Base-by-base conservation (phyloP, 2,113 vertebrate species). In the Notothenia coriiceps region DNA sequence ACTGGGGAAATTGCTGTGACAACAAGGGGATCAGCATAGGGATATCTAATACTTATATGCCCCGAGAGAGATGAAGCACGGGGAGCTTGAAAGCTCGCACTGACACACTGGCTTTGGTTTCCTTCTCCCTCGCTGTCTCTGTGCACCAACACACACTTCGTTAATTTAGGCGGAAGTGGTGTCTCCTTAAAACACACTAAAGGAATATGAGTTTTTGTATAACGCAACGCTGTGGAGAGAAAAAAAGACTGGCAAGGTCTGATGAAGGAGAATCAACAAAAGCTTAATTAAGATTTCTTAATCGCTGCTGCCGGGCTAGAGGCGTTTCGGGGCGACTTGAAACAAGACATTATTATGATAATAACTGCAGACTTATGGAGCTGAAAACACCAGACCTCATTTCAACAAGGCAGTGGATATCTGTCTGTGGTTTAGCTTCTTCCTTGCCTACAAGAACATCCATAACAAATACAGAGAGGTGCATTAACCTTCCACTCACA, bases 241-340 rank as follows among this genome's bases (percentile, higher is more conserved):
- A 75, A 77, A 67, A 89, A 85, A 82, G n/a, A 35, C 29, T 84
- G 82, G 84, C 83, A 94, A 94, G 92, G 92, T 94, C 93, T 92
- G 86, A 91, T 94, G 86, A 94, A 93, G 93, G 94, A 92, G 87
- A 95, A 88, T 84, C 74, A 87, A 91, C 90, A 93, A 90, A 92
- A 93, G 86, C 93, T 91, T 94, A 94, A 95, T 95, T 95, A 94
- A 95, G 88, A 94, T 93, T 93, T 91, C 77, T 87, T 94, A 93
- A 94, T 94, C 91, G 82, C 77, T 62, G 87, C 88, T 85, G 83
- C 91, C 70, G 75, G 50, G 91, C 93, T 93, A 46, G 79, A 90
- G 90, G 93, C 92, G 65, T 91, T 93, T 82, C 70, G 85, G 90
- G 88, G 80, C 77, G 60, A 92, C 88, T 92, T 93, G 91, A 94